phyloP scores from a whole-genome alignment of 1,140 invertebrate species.

The Zaprionus gabonicus region DNA sequence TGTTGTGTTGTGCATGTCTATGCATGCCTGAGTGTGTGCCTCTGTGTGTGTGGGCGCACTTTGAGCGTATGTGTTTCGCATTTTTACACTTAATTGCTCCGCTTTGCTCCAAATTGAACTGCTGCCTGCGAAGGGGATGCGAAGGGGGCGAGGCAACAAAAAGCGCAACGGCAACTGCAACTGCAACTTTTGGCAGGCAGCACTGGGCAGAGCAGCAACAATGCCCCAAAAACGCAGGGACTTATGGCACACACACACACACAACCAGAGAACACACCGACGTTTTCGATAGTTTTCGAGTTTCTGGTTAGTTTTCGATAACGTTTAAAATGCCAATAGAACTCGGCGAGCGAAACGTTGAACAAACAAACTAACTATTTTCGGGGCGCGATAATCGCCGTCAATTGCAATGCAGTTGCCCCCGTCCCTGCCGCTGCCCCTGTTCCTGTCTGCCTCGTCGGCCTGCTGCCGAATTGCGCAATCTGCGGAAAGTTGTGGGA shows the following conservation, averaged over 20 bases:
- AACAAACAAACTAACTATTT: slow-evolving; percentile 76
- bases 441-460: not conserved
- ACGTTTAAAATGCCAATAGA: slow-evolving; percentile 79
- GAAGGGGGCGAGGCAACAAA: slow-evolving; percentile 38
- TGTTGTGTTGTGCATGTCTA: slow-evolving; percentile 6
- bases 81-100: slow-evolving; percentile 81
- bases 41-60: slow-evolving; percentile 53
- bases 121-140: not conserved
- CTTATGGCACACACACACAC: slow-evolving; percentile 60
- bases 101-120: slow-evolving; percentile 77
- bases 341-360: slow-evolving; percentile 47
- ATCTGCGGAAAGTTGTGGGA: slow-evolving; percentile 77
- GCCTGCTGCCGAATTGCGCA: slow-evolving; percentile 66
- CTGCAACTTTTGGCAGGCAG: slow-evolving; percentile 66
- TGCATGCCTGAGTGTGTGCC: slow-evolving; percentile 29
- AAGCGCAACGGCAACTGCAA: slow-evolving; percentile 66
- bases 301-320: slow-evolving; percentile 79
- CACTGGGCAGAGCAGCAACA: slow-evolving; percentile 15
- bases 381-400: slow-evolving; percentile 72
- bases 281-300: slow-evolving; percentile 64
- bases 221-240: slow-evolving; percentile 34
- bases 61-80: slow-evolving; percentile 80
- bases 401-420: slow-evolving; percentile 72
- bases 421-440: slow-evolving; percentile 29
- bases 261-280: slow-evolving; percentile 18